Base-by-base conservation (phyloP, 2,797 vertebrate species). In the Myotis myotis region DNA sequence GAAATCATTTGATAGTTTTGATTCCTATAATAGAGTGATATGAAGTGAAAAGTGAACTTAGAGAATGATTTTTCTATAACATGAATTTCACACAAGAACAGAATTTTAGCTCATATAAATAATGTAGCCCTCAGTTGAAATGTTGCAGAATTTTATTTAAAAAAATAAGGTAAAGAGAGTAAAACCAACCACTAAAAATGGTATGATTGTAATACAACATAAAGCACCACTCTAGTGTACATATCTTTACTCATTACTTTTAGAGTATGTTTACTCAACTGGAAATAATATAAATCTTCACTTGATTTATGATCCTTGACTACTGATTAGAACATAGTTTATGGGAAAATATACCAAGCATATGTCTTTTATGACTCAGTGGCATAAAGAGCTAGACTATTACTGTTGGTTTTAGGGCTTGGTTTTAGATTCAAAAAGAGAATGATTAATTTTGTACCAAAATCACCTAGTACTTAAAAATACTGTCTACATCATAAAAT, bases 11-110 rank as follows among this genome's bases (percentile, higher is more conserved):
- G 20, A 49, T 82, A 70, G 11, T 47, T 93, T 90, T 76, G 23
- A 82, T 82, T 78, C 13, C 13, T 79, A n/a, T 57, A 66, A 64
- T 9, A 83, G 22, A 83, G 64, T 68, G 74, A 41, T 83, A 44
- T 76, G 22, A 87, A 71, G 13, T 88, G 41, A 79, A 88, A 60
- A 74, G 57, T 83, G 44, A 78, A 88, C 25, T 66, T 79, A 72
- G 91, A 87, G 44, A 90, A 75, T 86, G 17, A 5, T n/a, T 95
- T 91, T 95, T 80, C 66, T 84, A 66, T 88, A 28, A 82, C 47
- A n/a, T 85, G 38, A 93, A 47, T 84, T 84, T 74, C 55, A 87
- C 16, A 76, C 3, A 74, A 89, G 28, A 49, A n/a, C 10, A 66
- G n/a, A 87, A 3, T 57, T 82, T 76, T 82, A 71, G 6, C 33